Evolutionary conservation across 2,113 vertebrate genomes (phyloP).

Genomic region (Melanocharis versteri): DNA sequence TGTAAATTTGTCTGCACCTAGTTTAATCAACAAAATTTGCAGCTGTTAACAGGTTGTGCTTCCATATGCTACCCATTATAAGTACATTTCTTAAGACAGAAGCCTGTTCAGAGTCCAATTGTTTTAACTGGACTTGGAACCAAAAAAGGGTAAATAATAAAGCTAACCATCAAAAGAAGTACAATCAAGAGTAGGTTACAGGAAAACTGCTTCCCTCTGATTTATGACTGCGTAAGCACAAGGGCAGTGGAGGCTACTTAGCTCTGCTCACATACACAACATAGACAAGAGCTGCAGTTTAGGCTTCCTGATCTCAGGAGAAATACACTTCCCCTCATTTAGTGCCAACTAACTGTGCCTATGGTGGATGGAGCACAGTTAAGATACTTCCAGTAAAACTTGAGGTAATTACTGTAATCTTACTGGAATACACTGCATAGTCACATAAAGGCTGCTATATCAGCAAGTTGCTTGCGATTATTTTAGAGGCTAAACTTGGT

Average conservation of each 20-base stretch:
- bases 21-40: conserved; percentile 67
- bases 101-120: not conserved
- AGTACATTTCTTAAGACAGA: conserved; percentile 57
- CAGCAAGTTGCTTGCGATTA: not conserved
- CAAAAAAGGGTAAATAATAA: conserved; percentile 26
- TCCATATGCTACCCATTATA: conserved; percentile 13
- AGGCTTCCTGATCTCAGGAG: not conserved
- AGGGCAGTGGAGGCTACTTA: not conserved
- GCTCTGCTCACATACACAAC: not conserved
- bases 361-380: not conserved
- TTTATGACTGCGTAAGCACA: not conserved
- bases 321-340: not conserved
- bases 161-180: not conserved
- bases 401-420: not conserved
- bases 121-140: conserved; percentile 41
- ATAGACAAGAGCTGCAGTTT: not conserved
- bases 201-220: conserved; percentile 36
- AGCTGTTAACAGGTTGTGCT: conserved; percentile 59
- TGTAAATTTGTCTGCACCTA: conserved; percentile 65
- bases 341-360: not conserved
- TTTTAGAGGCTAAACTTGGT: not conserved
- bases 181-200: not conserved
- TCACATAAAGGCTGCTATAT: not conserved
- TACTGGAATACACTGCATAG: not conserved
- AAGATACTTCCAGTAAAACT: not conserved